Evolutionary conservation across 2,113 vertebrate genomes (phyloP), one percentile per base, ranked within the genome.

Genomic region (Gadus chalcogrammus): DNA sequence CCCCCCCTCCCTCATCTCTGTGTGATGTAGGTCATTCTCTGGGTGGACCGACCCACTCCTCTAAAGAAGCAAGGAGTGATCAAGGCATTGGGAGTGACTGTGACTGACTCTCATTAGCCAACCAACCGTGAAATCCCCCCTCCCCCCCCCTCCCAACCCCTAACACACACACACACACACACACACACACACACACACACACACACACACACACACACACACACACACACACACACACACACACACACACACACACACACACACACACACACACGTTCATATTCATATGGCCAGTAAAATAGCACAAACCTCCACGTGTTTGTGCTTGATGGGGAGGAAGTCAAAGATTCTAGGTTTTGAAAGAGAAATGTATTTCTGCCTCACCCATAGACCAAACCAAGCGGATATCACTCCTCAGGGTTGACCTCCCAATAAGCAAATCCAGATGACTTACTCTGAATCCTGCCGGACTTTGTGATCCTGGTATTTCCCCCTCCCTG

Each of bases 11-110:
- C 63, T 78, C 74, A 81, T 81, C 75, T 73, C 15, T 69, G 77
- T 28, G 42, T 75, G 79, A 90, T 88, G 73, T 90, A 84, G 88
- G 87, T 87, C 88, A 90, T 17, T 64, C 65, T 60, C 61, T 48
- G 67, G 70, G 78, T 72, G 64, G 80, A 78, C 64, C 1, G 60
- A 28, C 70, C 76, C 28, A 69, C 79, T 72, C 73, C 82, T 79
- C 73, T 67, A 74, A 53, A 24, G 67, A 64, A 70, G 65, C 67
- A 61, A 79, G 70, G 16, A 65, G 67, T 15, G 31, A 68, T 69
- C 63, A 66, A 71, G 61, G 22, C 76, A 63, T 9, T 61, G 73
- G 75, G 69, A 82, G 79, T 77, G 69, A 82, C 62, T 35, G 5
- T 18, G 55, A 58, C 17, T 73, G 74, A 81, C 62, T 81, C 77